Conservation (phyloP, 2,113 vertebrate species). For the Trematomus loennbergii region DNA sequence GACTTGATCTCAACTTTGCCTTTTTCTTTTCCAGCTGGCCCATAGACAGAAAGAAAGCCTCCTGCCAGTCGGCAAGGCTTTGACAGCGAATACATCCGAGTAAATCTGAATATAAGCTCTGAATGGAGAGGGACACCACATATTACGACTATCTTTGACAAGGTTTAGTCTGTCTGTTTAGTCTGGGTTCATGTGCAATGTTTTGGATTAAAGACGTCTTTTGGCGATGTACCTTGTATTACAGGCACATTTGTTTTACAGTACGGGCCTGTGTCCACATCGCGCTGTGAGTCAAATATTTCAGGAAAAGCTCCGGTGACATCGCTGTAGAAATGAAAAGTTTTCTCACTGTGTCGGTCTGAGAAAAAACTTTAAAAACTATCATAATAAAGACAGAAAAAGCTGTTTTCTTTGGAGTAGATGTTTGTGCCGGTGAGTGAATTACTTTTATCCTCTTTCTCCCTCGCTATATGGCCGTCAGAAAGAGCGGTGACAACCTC, state of each 20-base stretch:
- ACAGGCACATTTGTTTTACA: background rate
- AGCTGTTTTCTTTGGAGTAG: too few species aligned
- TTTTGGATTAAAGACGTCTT: constrained; percentile 5
- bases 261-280: too few species aligned
- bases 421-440: too few species aligned
- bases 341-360: too few species aligned
- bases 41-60: constrained; percentile 53
- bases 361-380: too few species aligned
- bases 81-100: constrained; percentile 36
- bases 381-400: too few species aligned
- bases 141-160: background rate
- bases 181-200: constrained; percentile 4
- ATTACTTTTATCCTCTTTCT: too few species aligned
- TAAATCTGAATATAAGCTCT: constrained; percentile 25
- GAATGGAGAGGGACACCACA: constrained; percentile 3
- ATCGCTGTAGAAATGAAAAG: too few species aligned
- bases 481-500: too few species aligned
- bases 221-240: background rate
- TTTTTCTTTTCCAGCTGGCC: constrained; percentile 64
- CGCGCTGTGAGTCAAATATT: too few species aligned
- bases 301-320: too few species aligned
- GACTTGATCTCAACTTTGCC: constrained; percentile 66
- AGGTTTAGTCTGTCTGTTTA: background rate
- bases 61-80: constrained; percentile 41
- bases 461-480: too few species aligned